These are phyloP conservation scores for Diadromus collaris DNA, from an alignment of 2,888 invertebrate species.

Conservation along the genomic window DNA sequence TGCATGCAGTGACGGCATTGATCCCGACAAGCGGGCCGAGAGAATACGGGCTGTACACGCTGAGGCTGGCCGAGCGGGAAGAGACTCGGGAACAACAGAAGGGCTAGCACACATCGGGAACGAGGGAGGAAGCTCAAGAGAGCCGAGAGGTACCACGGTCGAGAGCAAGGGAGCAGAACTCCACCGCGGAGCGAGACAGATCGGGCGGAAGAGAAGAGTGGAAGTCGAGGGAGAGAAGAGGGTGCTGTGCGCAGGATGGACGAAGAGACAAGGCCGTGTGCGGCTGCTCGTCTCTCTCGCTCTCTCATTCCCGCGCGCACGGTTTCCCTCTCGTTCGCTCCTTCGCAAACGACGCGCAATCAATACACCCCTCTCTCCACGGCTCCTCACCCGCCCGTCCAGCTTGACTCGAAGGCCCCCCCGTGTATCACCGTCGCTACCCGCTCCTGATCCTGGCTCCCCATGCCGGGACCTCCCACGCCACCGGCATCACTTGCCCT, in stretches of 20 bases:
- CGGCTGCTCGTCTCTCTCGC: constrained; percentile 63
- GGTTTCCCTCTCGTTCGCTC: constrained; percentile 51
- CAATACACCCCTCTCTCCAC: constrained; percentile 74
- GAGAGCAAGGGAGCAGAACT: not conserved
- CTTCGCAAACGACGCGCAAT: constrained; percentile 74
- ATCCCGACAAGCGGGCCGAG: constrained; percentile 59
- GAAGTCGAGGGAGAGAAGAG: constrained; percentile 38
- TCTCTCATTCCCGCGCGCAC: constrained; percentile 42
- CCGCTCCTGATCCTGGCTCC: constrained; percentile 68
- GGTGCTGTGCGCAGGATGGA: constrained; percentile 56
- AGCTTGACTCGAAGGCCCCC: constrained; percentile 58
- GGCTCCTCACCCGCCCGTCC: constrained; percentile 47
- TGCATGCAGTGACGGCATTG: constrained; percentile 70
- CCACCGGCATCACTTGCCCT: constrained; percentile 64
- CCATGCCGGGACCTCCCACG: constrained; percentile 58
- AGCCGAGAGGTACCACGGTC: constrained; percentile 31
- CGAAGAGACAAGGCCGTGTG: constrained; percentile 65
- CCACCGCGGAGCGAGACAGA: constrained; percentile 22
- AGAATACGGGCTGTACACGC: constrained; percentile 34
- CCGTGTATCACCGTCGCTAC: constrained; percentile 50
- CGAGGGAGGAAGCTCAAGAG: constrained; percentile 36
- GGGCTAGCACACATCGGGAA: constrained; percentile 45
- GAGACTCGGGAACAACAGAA: constrained; percentile 53
- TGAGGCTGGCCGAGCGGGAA: constrained; percentile 39
- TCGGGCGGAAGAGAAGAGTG: constrained; percentile 19